phyloP scores from a whole-genome alignment of 2,888 invertebrate genomes.

The Eilema caniola region DNA sequence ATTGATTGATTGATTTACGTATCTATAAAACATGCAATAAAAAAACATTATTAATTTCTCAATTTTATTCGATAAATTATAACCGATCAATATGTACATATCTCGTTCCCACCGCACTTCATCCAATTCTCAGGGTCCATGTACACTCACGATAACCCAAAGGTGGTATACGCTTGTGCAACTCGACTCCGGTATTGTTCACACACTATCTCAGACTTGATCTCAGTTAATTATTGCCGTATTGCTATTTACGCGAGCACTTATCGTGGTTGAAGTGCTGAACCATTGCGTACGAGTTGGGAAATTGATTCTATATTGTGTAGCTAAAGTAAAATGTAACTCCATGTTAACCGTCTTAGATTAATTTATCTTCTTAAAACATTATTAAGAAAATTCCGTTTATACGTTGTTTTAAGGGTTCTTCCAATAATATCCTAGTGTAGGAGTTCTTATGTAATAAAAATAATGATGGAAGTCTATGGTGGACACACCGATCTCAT shows the following conservation, averaged over 20 bases:
- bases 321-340: background rate
- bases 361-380: too few species aligned
- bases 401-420: background rate
- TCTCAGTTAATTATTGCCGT: conserved; percentile 62
- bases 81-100: too few species aligned
- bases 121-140: conserved; percentile 46
- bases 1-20: too few species aligned
- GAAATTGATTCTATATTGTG: conserved; percentile 22
- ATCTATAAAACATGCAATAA: too few species aligned
- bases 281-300: conserved; percentile 33
- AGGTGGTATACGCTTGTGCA: conserved; percentile 47
- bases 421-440: background rate
- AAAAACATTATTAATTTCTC: too few species aligned
- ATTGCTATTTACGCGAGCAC: conserved; percentile 43
- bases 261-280: conserved; percentile 37
- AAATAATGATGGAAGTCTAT: background rate
- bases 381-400: background rate
- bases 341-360: background rate
- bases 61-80: too few species aligned
- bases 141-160: conserved; percentile 31
- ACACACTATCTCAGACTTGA: conserved; percentile 52
- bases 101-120: conserved; percentile 20
- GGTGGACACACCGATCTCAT: background rate
- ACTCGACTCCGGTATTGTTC: conserved; percentile 60
- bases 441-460: background rate